Base-by-base conservation (phyloP, 2,888 invertebrate genomes). In the Thymelicus sylvestris region DNA sequence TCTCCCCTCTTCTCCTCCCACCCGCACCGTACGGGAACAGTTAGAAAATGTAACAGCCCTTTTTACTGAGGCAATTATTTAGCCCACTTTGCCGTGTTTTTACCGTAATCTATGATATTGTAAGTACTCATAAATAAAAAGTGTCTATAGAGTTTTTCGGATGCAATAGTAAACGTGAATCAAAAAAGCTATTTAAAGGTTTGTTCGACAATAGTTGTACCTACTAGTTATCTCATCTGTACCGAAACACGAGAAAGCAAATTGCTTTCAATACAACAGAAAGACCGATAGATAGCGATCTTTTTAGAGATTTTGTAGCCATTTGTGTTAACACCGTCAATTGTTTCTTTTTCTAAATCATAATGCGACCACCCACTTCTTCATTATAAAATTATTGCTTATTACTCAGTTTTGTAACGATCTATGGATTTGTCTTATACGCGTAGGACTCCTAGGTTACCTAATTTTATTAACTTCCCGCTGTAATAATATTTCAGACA, bases 21-120 rank as follows among this genome's bases (percentile, higher is more conserved):
- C 50, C n/a, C 15, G 8, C 24, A 4, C 24, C 57, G 57, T 61
- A 69, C 63, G 38, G 60, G 38, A 69, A 69, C 64, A 59, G 64
- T 59, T 69, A 62, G 55, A 60, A 55, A 69, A 64, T 60, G 69
- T 65, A 60, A 68, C 62, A 38, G 69, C 64, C 48, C 63, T 69
- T 64, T 63, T 64, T 69, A 57, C 52, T 47, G 44, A 55, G 31
- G 13, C 31, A 57, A 69, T 69, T 63, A 59, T 59, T 39, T 39
- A 39, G 38, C 38, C 39, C 59, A 59, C 38, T 59, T 59, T 59
- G n/a, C 59, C 41, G 31, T 57, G 39, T 60, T 60, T 60, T 60
- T 60, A 60, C 60, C 60, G 60, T 60, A 60, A 60, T 60, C 60
- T n/a, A 41, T 60, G 10, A 60, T 60, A 60, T 60, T 60, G 60